Evolutionary conservation across 2,888 invertebrate species (phyloP), one percentile per base, ranked within the genome.

Genomic region (Thymelicus sylvestris): DNA sequence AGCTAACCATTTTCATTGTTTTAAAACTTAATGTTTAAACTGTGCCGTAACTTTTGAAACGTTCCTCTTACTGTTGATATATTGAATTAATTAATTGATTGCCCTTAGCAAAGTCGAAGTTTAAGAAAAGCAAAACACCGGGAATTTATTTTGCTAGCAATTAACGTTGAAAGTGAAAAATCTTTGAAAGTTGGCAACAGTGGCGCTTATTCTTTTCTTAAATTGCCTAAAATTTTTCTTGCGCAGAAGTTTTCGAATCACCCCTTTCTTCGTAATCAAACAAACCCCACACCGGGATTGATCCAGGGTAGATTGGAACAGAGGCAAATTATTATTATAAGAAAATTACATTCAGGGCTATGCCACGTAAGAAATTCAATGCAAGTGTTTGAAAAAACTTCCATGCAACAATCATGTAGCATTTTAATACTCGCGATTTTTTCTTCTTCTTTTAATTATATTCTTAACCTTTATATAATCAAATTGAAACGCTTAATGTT

Each of bases 161-260:
- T 93, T 93, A 93, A 89, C 84, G 89, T 86, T 87, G 89, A 89
- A 88, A 93, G 91, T 93, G 93, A 93, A 93, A 93, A 93, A 93
- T 93, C 91, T 91, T 86, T 83, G 76, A 86, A 91, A 91, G 83
- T 91, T 87, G 77, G 77, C 78, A 79, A 79, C 81, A 80, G 82
- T 82, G 84, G 81, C 84, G 84, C 82, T 91, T 90, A 90, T 86
- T 89, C 85, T 88, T 92, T 90, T 88, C 87, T 88, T 87, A 89
- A 91, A 90, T 91, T 88, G 86, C 86, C 86, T 31, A 87, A 88
- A 78, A 91, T 93, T 93, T 93, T 93, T 93, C 92, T 92, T 88
- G 75, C 68, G 76, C 73, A 79, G 88, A 93, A 91, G 86, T 92
- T 93, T 91, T 85, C 84, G 90, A 89, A 90, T 89, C 87, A 91